Percentiles rank a stretch among this genome's conserved stretches.
Evolutionary conservation across 2,888 invertebrate species (phyloP).

Genomic region (Lobophora halterata): DNA sequence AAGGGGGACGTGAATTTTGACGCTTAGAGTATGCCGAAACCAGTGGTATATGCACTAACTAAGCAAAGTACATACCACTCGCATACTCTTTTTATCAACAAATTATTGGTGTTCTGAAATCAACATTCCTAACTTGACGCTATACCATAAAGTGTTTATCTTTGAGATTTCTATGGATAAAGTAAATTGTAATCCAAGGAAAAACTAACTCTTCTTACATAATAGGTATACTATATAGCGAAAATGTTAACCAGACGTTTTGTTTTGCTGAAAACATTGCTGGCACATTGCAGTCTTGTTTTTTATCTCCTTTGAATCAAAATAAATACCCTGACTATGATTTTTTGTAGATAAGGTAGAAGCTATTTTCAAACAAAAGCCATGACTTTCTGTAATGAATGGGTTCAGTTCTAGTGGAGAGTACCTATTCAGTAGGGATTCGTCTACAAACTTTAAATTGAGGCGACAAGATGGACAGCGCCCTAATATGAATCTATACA

Average conservation of each 20-base stretch:
- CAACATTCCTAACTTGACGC: conserved; percentile 1
- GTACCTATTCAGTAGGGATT: conserved; percentile 43
- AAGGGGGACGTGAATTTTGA: conserved; percentile 46
- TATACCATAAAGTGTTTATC: no score
- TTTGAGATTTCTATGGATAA: no score
- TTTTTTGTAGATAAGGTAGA: conserved; percentile 3
- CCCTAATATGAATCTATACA: conserved; percentile 28
- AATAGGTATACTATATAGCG: no score
- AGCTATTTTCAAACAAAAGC: conserved; percentile 2
- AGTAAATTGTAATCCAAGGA: no score
- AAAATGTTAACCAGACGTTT: no score
- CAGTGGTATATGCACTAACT: conserved; percentile 51
- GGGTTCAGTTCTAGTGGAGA: conserved; percentile 43
- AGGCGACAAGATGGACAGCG: conserved; percentile 49
- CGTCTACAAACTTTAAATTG: conserved; percentile 55
- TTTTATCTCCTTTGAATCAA: no score
- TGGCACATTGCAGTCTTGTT: conserved; percentile 1
- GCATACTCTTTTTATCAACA: conserved; percentile 36
- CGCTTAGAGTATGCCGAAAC: conserved; percentile 54
- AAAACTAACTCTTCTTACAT: no score
- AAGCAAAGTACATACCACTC: conserved; percentile 36
- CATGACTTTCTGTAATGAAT: conserved; percentile 45
- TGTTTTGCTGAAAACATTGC: not conserved
- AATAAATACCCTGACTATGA: not conserved
- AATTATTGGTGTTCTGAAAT: conserved; percentile 13